Percentiles rank a stretch among this genome's conserved stretches.
phyloP scores from a whole-genome alignment of 2,113 vertebrate species.

The Thalassarche chlororhynchos region DNA sequence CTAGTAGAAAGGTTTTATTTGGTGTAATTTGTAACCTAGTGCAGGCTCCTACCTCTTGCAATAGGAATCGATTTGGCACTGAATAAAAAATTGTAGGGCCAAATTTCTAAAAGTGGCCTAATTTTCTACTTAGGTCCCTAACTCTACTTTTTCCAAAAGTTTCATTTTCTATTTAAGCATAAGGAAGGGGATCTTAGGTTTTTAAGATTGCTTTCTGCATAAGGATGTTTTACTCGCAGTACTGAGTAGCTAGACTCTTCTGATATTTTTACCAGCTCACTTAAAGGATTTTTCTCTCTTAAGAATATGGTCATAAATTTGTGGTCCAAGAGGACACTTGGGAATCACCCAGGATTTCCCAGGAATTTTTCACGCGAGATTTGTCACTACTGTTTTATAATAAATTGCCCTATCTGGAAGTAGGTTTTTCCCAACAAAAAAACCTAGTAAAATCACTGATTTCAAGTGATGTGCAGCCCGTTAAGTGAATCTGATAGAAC shows the following conservation, averaged over 20 bases:
- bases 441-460: not conserved
- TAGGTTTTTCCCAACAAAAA: not conserved
- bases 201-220: not conserved
- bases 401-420: not conserved
- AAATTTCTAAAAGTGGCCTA: not conserved
- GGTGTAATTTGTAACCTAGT: not conserved
- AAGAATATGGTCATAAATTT: not conserved
- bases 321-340: not conserved
- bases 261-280: not conserved
- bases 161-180: not conserved
- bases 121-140: not conserved
- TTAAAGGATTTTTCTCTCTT: not conserved
- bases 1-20: not conserved
- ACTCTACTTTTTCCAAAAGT: not conserved
- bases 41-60: not conserved
- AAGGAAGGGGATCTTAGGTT: not conserved
- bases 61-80: not conserved
- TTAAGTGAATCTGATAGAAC: not conserved
- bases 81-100: not conserved
- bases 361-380: not conserved
- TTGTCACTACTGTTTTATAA: not conserved
- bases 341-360: slow-evolving; percentile 17
- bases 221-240: not conserved
- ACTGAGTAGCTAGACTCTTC: not conserved
- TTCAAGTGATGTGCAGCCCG: not conserved